Base-by-base conservation (phyloP, 2,797 vertebrate genomes). In the Cuculus canorus region DNA sequence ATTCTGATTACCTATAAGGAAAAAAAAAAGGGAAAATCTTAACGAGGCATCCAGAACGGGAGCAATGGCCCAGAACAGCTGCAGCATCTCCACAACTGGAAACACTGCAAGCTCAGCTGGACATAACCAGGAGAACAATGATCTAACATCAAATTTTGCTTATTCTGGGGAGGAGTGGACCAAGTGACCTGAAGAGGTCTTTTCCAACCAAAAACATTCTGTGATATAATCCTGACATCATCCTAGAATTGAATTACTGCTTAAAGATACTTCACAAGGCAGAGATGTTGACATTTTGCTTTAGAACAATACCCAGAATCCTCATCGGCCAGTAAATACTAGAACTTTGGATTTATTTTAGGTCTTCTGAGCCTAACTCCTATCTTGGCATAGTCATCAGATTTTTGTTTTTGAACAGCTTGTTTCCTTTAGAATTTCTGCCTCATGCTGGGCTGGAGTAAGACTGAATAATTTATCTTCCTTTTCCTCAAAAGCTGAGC, bases 401-500 rank as follows among this genome's bases (percentile, higher is more conserved):
- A 73, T 92, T 93, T 95, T 95, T 95, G 78, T 37, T 96, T 96
- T 92, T 90, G 88, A 95, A 78, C 90, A 96, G 92, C 82, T 96
- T 95, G 88, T 93, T 95, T 92, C 93, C 76, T 95, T 96, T 86
- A 86, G 75, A 96, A 71, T 92, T 96, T 94, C 92, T 89, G 50
- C 71, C 70, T 95, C 94, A 87, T 91, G 90, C 92, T 95, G 93
- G 50, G 92, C 60, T 85, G 71, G 83, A 85, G 60, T 96, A 93
- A 94, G 61, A 75, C 92, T 91, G 84, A 93, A 89, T 94, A 95
- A 95, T 95, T 95, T 96, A 93, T 97, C 93, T 97, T 95, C 64
- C 57, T 87, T 93, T 85, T 95, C 88, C 86, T 97, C 88, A 92
- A 96, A 97, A 97, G 92, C 90, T 80, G 54, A 96, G 86, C 90